phyloP scores from a whole-genome alignment of 2,888 invertebrate species.

The Cepaea hortensis region DNA sequence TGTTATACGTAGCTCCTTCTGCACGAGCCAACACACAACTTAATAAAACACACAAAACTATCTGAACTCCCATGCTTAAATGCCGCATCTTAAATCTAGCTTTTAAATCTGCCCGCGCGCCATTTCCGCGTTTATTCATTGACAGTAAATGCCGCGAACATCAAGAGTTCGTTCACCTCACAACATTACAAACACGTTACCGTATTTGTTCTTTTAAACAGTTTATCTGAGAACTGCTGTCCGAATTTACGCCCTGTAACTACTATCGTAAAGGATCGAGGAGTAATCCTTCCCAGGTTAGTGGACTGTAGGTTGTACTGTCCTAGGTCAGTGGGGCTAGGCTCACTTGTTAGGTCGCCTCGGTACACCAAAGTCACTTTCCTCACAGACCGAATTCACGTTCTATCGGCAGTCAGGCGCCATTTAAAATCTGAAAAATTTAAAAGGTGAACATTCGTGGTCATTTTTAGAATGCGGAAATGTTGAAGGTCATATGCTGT shows the following conservation, averaged over 20 bases:
- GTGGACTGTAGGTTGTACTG: too few relatives aligned
- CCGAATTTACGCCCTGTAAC: too few relatives aligned
- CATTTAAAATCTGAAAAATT: neutral
- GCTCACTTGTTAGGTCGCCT: too few relatives aligned
- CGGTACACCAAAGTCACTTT: too few relatives aligned
- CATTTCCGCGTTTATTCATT: conserved; percentile 1
- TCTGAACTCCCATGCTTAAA: neutral
- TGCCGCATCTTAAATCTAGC: neutral
- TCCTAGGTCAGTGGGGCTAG: too few relatives aligned
- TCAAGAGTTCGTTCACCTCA: neutral
- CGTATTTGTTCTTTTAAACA: neutral
- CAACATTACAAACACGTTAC: neutral
- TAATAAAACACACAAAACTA: neutral
- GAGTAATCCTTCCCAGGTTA: too few relatives aligned
- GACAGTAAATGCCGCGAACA: neutral
- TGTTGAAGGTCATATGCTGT: too few relatives aligned
- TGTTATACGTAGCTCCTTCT: neutral
- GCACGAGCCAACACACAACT: neutral
- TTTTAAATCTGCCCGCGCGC: neutral
- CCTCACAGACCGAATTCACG: too few relatives aligned
- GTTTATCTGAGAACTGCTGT: too few relatives aligned
- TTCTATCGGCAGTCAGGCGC: neutral
- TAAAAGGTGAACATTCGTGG: neutral
- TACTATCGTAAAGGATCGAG: too few relatives aligned
- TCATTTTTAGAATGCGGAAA: too few relatives aligned